Evolutionary conservation across 2,797 vertebrate genomes (phyloP).

Genomic region (Clamator glandarius): DNA sequence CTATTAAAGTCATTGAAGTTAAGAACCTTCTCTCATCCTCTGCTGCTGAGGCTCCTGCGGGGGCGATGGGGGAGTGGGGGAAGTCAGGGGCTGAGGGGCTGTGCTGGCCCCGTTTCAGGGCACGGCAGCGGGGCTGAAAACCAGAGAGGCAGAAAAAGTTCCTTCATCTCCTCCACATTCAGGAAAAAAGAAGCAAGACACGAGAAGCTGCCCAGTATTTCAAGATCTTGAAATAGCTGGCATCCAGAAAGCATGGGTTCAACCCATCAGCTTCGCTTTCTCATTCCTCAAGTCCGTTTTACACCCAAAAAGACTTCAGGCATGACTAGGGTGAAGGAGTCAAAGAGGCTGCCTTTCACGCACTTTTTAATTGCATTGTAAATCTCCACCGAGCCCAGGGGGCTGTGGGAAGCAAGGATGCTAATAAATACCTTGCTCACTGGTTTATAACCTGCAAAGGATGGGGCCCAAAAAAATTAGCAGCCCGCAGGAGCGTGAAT

Average conservation of each 20-base stretch:
- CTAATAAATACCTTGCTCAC: not conserved
- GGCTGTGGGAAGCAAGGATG: not conserved
- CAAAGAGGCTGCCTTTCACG: not conserved
- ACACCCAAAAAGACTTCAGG: not conserved
- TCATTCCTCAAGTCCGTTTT: not conserved
- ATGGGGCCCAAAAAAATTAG: conserved; percentile 29
- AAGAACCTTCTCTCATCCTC: conserved; percentile 1
- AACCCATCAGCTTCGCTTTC: not conserved
- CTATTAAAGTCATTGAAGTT: conserved; percentile 56
- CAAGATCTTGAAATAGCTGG: not conserved
- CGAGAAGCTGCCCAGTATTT: rapidly evolving
- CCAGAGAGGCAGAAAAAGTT: not conserved
- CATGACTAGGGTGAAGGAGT: not conserved
- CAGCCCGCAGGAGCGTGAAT: conserved; percentile 24
- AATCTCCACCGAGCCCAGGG: not conserved
- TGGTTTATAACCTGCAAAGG: not conserved
- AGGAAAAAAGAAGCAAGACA: not conserved
- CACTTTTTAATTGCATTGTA: not conserved
- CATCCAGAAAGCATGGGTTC: not conserved
- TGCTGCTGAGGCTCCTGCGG: not conserved
- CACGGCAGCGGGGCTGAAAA: not conserved
- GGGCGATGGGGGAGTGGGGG: not conserved
- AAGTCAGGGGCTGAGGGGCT: not conserved
- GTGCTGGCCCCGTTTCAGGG: not conserved
- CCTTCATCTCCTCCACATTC: not conserved